Conservation (phyloP, 2,888 invertebrate genomes). For the Liodrosophila aerea region DNA sequence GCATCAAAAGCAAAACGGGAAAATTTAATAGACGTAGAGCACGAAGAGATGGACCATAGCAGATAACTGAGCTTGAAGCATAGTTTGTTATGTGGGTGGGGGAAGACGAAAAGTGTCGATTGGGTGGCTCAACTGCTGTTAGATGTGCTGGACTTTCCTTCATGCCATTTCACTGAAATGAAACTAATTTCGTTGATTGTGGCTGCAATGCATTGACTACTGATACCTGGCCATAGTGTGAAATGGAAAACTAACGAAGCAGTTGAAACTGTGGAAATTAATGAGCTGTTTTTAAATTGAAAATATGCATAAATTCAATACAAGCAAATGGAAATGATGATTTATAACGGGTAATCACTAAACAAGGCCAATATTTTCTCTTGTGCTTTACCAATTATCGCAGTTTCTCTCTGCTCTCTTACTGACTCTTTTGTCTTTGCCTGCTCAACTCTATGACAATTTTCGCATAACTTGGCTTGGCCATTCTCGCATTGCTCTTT, state of each 20-base stretch:
- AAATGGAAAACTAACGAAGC: not conserved
- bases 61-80: conserved; percentile 43
- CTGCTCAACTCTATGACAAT: conserved; percentile 22
- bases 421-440: not conserved
- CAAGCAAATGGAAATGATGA: too few relatives aligned
- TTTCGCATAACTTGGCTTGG: conserved; percentile 27
- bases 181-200: conserved; percentile 73
- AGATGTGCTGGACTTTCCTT: conserved; percentile 15
- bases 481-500: conserved; percentile 34
- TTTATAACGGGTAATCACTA: too few relatives aligned
- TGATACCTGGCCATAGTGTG: conserved; percentile 50
- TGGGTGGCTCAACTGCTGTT: not conserved
- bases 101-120: not conserved
- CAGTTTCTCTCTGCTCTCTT: not conserved
- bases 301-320: too few relatives aligned
- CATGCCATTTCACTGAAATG: conserved; percentile 64
- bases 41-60: not conserved
- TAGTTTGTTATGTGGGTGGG: conserved; percentile 61
- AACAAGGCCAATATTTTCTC: not conserved
- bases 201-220: conserved; percentile 50
- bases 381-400: too few relatives aligned
- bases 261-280: too few relatives aligned
- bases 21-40: conserved; percentile 24
- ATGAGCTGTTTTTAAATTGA: too few relatives aligned
- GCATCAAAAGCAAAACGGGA: conserved; percentile 38